These are phyloP conservation scores for Xylota sylvarum DNA, from an alignment of 2,888 invertebrate genomes.

Conservation along the genomic window DNA sequence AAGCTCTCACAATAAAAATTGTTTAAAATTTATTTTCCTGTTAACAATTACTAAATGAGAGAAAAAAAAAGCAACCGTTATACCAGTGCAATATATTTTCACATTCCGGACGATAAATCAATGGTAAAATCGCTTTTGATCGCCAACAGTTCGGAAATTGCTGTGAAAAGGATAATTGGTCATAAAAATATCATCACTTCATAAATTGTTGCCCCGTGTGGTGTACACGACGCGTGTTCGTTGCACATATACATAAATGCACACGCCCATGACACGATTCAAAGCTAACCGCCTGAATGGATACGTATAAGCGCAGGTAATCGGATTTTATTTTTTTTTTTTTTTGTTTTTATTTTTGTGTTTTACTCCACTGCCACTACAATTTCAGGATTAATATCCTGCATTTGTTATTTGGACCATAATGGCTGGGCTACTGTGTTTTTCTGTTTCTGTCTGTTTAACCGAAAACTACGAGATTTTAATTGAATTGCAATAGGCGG, in stretches of 20 bases:
- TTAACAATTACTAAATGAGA: neutral
- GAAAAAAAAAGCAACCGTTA: neutral
- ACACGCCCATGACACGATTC: neutral
- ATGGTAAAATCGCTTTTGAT: constrained; percentile 24
- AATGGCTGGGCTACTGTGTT: neutral
- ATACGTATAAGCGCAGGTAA: constrained; percentile 15
- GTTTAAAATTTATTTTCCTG: neutral
- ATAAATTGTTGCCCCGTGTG: constrained; percentile 55
- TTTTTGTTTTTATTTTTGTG: neutral
- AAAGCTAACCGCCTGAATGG: constrained; percentile 8
- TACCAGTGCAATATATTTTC: constrained; percentile 22
- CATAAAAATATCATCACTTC: constrained; percentile 71
- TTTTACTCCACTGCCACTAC: neutral
- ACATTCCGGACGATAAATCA: constrained; percentile 47
- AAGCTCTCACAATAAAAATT: neutral
- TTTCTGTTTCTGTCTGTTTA: constrained; percentile 28
- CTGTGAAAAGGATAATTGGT: constrained; percentile 69
- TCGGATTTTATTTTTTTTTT: constrained; percentile 3
- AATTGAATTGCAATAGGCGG: constrained; percentile 37
- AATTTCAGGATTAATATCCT: constrained; percentile 49
- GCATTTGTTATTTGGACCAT: constrained; percentile 14
- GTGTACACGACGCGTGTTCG: neutral
- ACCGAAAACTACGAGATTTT: constrained; percentile 38
- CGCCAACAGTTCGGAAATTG: constrained; percentile 37
- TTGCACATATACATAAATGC: neutral